phyloP scores from a whole-genome alignment of 2,888 invertebrate genomes.

The Nipponacmea schrenckii region DNA sequence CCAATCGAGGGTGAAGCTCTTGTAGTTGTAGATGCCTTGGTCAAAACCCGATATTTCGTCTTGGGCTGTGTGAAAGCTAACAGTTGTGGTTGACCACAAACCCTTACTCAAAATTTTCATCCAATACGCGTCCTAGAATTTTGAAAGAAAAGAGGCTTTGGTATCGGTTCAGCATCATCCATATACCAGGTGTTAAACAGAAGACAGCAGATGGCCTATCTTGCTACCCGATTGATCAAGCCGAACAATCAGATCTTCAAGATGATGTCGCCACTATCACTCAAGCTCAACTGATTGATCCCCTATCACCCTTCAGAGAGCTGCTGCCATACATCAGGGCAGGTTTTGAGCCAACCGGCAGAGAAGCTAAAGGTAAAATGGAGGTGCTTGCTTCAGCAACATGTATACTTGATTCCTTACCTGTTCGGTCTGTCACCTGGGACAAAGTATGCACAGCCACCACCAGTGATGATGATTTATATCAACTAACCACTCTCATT shows the following conservation, averaged over 20 bases:
- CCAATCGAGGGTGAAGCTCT: slow-evolving; percentile 14
- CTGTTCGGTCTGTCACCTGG: slow-evolving; percentile 28
- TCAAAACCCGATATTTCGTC: slow-evolving; percentile 25
- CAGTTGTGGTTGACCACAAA: slow-evolving; percentile 34
- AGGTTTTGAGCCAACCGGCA: neutral
- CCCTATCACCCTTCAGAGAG: neutral
- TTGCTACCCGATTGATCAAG: slow-evolving; percentile 31
- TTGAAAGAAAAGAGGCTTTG: slow-evolving; percentile 39
- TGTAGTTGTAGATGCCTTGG: slow-evolving; percentile 32
- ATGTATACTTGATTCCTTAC: neutral
- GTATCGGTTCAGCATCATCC: slow-evolving; percentile 1
- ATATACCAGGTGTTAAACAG: slow-evolving; percentile 23
- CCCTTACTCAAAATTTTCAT: slow-evolving; percentile 29
- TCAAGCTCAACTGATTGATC: neutral
- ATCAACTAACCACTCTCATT: slow-evolving; percentile 11
- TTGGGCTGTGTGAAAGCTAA: slow-evolving; percentile 30
- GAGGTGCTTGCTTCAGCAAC: slow-evolving; percentile 6
- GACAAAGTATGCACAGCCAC: slow-evolving; percentile 20
- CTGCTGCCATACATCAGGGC: neutral
- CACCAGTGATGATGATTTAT: slow-evolving; percentile 26
- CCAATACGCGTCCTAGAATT: slow-evolving; percentile 37
- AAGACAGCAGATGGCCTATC: slow-evolving; percentile 31
- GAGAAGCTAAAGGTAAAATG: no score
- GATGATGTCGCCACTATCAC: slow-evolving; percentile 26
- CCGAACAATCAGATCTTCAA: slow-evolving; percentile 16